Base-by-base conservation (phyloP, 2,888 invertebrate species). In the Argyresthia albistria region DNA sequence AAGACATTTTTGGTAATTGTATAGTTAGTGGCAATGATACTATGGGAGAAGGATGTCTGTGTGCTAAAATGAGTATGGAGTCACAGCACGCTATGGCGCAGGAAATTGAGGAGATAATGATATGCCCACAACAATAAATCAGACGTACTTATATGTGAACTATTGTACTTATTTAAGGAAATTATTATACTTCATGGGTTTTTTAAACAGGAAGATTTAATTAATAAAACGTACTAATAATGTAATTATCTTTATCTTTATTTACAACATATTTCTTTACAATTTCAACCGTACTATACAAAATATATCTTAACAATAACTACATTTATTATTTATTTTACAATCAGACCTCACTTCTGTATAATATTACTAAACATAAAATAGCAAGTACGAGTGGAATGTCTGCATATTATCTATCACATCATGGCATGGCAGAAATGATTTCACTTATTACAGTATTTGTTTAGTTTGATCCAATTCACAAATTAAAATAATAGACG, bases 211-310 rank as follows among this genome's bases (percentile, higher is more conserved):
- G n/a, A 25, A 9, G 37, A 35, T 49, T 12, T 25, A 66, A 69
- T 62, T 59, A 65, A 66, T 60, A 62, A 50, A 52, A n/a, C n/a
- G n/a, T 58, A 54, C 16, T 16, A 48, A 52, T 65, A 65, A 73
- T n/a, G n/a, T 69, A 73, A 80, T 80, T 83, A 82, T 79, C 76
- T 79, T 80, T 76, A 75, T 70, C 77, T 83, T 86, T 86, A 87
- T 86, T 86, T 86, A 87, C 87, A 87, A 80, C 77, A 69, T 84
- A 83, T 74, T 79, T 86, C 78, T 84, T 80, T 84, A 84, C 83
- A 86, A 74, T 76, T 74, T 84, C 77, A 84, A 86, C 86, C 86
- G 86, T 86, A 70, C 80, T 81, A 84, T 86, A 87, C 86, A 87
- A 83, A 79, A 82, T 82, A 83, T 80, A 76, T 77, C 81, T 84